Evolutionary conservation across 2,888 invertebrate species (phyloP).

Genomic region (Eubasilissa splendida): DNA sequence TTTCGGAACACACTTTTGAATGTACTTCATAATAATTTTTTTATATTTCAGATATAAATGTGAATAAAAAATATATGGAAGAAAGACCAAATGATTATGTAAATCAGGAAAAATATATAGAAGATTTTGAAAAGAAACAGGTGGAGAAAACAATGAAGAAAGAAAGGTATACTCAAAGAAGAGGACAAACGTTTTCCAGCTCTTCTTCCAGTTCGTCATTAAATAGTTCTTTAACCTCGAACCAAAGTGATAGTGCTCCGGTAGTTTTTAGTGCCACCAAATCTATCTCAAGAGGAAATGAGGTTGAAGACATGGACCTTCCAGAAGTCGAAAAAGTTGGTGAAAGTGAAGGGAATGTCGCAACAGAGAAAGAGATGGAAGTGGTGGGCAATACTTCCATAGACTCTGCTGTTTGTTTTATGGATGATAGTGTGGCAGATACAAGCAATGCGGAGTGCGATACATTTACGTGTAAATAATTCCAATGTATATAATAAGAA

Average conservation of each 20-base stretch:
- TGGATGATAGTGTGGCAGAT: slow-evolving; percentile 55
- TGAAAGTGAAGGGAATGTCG: slow-evolving; percentile 33
- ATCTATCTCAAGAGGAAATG: slow-evolving; percentile 32
- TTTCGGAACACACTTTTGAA: too few species aligned
- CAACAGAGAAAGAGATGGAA: slow-evolving; percentile 49
- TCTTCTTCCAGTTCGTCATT: slow-evolving; percentile 43
- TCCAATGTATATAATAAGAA: too few species aligned
- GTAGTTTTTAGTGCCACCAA: slow-evolving; percentile 46
- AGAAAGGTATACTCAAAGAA: slow-evolving; percentile 28
- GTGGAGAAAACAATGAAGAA: slow-evolving; percentile 59
- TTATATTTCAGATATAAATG: slow-evolving; percentile 63
- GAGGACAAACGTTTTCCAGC: slow-evolving; percentile 46
- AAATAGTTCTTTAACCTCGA: slow-evolving; percentile 33
- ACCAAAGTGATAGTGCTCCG: slow-evolving; percentile 38
- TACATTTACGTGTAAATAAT: neutral
- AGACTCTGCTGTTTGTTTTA: slow-evolving; percentile 55
- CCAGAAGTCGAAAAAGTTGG: slow-evolving; percentile 26
- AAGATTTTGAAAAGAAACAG: slow-evolving; percentile 66
- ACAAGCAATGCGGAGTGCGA: slow-evolving; percentile 5
- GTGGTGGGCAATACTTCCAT: slow-evolving; percentile 38
- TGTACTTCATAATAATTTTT: neutral
- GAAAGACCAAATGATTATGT: slow-evolving; percentile 71
- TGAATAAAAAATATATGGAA: slow-evolving; percentile 66
- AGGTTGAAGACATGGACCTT: slow-evolving; percentile 38
- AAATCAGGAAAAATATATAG: slow-evolving; percentile 70